Conservation (phyloP, 2,113 vertebrate genomes). For the Vireo altiloquus region DNA sequence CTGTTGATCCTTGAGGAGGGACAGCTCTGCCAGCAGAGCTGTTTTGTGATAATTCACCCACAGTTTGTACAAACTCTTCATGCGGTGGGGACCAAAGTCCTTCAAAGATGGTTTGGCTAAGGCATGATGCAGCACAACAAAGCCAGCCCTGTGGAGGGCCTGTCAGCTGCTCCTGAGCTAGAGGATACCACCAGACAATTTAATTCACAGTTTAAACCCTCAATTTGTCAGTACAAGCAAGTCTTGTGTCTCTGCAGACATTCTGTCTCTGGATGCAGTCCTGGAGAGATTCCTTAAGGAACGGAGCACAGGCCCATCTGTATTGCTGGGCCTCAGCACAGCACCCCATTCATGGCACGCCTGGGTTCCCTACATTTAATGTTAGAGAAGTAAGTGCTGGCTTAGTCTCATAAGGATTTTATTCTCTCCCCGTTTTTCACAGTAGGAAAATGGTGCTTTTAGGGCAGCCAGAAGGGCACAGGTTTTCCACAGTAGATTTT, state of each 20-base stretch:
- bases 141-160: background rate
- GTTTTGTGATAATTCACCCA: background rate
- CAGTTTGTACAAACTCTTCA: background rate
- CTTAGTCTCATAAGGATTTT: background rate
- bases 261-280: background rate
- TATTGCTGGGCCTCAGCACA: background rate
- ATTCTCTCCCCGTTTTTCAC: background rate
- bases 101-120: background rate
- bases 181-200: background rate
- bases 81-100: background rate
- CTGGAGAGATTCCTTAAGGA: background rate
- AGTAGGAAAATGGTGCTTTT: background rate
- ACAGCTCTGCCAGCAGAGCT: background rate
- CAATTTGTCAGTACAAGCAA: background rate
- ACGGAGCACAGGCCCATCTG: background rate
- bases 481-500: background rate
- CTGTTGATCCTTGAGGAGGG: background rate
- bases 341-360: background rate
- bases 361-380: rapidly evolving
- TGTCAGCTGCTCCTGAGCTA: background rate
- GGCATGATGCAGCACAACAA: background rate
- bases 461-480: background rate
- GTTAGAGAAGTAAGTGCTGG: background rate
- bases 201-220: background rate
- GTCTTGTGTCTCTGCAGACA: background rate